Evolutionary conservation across 2,888 invertebrate genomes (phyloP).

Genomic region (Xestia rhomboidea): DNA sequence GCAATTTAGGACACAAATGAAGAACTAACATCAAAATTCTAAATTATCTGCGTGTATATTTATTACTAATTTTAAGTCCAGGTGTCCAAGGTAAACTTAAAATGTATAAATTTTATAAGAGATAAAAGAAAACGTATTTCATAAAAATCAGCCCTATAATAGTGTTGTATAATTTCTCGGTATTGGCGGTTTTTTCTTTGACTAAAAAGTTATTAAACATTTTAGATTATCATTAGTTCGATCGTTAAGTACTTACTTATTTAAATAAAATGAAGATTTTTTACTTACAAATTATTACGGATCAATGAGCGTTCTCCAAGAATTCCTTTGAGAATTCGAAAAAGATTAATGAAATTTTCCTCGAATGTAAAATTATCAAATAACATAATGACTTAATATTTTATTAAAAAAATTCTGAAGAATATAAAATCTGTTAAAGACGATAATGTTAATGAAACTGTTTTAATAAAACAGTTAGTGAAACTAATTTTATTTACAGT

Average conservation of each 20-base stretch:
- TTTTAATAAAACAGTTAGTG: too few relatives aligned
- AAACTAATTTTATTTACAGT: not conserved
- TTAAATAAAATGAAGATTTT: constrained; percentile 44
- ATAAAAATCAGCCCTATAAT: not conserved
- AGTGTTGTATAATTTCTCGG: not conserved
- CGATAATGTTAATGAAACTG: not conserved
- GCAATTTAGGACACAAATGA: too few relatives aligned
- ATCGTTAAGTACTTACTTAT: constrained; percentile 23
- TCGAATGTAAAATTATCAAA: constrained; percentile 25
- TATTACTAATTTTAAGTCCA: too few relatives aligned
- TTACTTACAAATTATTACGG: constrained; percentile 16
- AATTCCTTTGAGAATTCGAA: constrained; percentile 39
- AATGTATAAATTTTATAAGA: too few relatives aligned
- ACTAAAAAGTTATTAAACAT: constrained; percentile 18
- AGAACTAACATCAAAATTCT: too few relatives aligned
- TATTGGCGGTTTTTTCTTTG: not conserved
- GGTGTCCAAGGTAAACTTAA: too few relatives aligned
- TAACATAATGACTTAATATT: constrained; percentile 25
- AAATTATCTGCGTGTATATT: too few relatives aligned
- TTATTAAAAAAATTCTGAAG: constrained; percentile 3
- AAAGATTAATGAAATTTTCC: constrained; percentile 12
- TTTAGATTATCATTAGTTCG: constrained; percentile 26
- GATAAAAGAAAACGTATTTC: too few relatives aligned
- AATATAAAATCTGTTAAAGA: constrained; percentile 3
- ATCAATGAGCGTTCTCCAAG: not conserved